phyloP scores from a whole-genome alignment of 2,797 vertebrate genomes.

The Centropyge bicolor region DNA sequence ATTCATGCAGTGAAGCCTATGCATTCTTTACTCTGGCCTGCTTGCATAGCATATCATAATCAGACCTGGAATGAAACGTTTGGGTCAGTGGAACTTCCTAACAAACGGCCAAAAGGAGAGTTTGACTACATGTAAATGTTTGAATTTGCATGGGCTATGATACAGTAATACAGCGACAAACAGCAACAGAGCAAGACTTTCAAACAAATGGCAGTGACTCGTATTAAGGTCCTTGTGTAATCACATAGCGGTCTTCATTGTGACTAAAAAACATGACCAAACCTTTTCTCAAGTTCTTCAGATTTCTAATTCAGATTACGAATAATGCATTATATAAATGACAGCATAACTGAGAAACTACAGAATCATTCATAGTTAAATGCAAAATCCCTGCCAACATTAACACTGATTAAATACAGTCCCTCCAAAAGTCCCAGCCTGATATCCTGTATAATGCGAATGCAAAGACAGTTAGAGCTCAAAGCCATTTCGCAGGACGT shows the following conservation, averaged over 20 bases:
- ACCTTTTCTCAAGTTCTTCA: no score
- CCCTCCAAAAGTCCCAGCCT: neutral
- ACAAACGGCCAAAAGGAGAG: neutral
- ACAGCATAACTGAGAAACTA: neutral
- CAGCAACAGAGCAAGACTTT: neutral
- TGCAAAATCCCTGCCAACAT: neutral
- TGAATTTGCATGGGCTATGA: neutral
- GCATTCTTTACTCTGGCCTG: neutral
- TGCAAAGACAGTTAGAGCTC: neutral
- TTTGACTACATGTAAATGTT: neutral
- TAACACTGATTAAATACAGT: conserved; percentile 34
- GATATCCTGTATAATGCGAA: neutral
- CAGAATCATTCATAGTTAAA: neutral
- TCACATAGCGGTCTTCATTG: neutral
- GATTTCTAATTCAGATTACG: neutral
- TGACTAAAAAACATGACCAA: neutral
- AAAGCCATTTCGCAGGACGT: neutral
- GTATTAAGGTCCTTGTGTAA: neutral
- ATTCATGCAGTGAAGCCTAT: neutral
- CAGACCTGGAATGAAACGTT: neutral
- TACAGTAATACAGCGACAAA: conserved; percentile 10
- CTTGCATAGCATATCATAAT: neutral
- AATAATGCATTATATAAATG: neutral
- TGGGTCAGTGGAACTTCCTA: neutral
- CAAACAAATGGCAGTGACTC: conserved; percentile 34